A percentile compares a stretch with the other conserved stretches of the same genome.
Conservation (phyloP, 2,888 invertebrate species). For the Synanthedon vespiformis region DNA sequence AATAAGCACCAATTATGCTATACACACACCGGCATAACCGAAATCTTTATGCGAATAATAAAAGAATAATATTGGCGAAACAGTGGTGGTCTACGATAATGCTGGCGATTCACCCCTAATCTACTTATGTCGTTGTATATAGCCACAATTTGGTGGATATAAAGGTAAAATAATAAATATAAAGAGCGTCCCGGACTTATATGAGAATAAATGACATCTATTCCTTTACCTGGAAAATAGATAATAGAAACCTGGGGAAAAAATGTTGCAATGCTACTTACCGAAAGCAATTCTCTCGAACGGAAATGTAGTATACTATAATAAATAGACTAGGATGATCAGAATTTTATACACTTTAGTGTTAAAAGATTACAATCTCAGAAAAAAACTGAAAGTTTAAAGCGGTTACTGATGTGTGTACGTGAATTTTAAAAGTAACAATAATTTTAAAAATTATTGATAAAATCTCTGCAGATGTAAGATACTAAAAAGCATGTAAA, state of each 20-base stretch:
- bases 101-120: slow-evolving; percentile 17
- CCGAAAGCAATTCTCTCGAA: not conserved
- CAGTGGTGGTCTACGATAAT: slow-evolving; percentile 12
- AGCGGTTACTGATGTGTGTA: not conserved
- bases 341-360: not conserved
- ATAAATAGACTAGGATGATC: not conserved
- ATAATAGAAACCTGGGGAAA: slow-evolving; percentile 4
- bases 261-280: not conserved
- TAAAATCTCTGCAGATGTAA: not conserved
- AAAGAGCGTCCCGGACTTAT: slow-evolving; percentile 1
- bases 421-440: not conserved
- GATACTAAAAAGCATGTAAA: not conserved
- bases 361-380: not conserved
- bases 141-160: slow-evolving; percentile 8
- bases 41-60: slow-evolving; percentile 15
- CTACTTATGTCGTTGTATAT: slow-evolving; percentile 15
- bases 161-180: slow-evolving; percentile 1
- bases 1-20: slow-evolving; percentile 7
- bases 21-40: slow-evolving; percentile 5
- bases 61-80: slow-evolving; percentile 28
- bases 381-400: not conserved
- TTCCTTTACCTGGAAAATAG: slow-evolving; percentile 8
- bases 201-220: slow-evolving; percentile 14
- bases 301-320: not conserved
- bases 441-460: not conserved